These are phyloP conservation scores for Sebastes matsubarae DNA, from an alignment of 2,797 vertebrate species.

Conservation along the genomic window DNA sequence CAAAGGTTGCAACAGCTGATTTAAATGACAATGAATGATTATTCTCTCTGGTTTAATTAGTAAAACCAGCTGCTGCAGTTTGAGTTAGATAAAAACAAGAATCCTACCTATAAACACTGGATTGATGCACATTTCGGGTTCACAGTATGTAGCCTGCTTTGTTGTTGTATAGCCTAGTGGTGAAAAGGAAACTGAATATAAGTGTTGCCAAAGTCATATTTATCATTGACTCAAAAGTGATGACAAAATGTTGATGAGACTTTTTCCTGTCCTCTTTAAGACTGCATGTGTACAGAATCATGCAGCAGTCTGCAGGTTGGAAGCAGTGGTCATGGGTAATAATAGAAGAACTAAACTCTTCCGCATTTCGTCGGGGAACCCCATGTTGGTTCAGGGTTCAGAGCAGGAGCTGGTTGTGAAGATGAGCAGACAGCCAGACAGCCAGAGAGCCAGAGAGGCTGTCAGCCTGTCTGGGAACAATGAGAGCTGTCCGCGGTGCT, in stretches of 20 bases:
- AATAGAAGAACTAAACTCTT: neutral
- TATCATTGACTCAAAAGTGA: neutral
- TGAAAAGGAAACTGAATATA: neutral
- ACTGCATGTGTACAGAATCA: neutral
- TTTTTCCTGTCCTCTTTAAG: neutral
- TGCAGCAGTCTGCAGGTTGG: neutral
- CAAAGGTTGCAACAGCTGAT: neutral
- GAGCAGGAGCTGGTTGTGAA: neutral
- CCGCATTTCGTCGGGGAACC: neutral
- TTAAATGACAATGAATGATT: neutral
- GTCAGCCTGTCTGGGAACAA: neutral
- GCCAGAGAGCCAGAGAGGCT: neutral
- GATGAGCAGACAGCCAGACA: neutral
- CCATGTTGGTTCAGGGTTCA: neutral
- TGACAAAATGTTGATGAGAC: neutral
- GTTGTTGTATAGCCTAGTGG: neutral
- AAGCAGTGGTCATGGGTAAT: neutral
- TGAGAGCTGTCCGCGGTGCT: constrained; percentile 74
- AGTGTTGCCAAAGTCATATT: neutral
- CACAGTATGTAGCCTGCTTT: too few species aligned
- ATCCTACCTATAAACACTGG: too few species aligned
- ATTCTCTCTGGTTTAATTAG: neutral
- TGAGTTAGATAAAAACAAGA: neutral
- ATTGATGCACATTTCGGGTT: neutral
- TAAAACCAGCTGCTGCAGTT: neutral